Evolutionary conservation across 2,797 vertebrate genomes (phyloP).

Genomic region (Meda fulgida): DNA sequence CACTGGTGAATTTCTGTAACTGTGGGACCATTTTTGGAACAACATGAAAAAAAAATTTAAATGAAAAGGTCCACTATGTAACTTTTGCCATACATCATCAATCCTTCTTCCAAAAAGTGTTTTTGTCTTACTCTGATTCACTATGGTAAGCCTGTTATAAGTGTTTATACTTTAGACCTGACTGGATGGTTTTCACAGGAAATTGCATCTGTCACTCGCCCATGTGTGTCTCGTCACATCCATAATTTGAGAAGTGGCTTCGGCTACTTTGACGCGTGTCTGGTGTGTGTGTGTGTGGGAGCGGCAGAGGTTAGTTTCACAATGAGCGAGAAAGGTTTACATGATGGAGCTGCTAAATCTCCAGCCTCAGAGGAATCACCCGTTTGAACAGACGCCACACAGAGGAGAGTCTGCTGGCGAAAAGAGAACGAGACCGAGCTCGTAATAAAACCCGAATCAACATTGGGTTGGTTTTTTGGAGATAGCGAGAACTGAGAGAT

Average conservation of each 20-base stretch:
- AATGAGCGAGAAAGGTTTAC: too few relatives aligned
- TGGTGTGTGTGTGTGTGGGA: too few relatives aligned
- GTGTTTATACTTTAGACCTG: neutral
- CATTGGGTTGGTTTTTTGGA: too few relatives aligned
- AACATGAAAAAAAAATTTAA: neutral
- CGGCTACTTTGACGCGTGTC: too few relatives aligned
- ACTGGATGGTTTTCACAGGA: neutral
- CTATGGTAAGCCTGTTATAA: neutral
- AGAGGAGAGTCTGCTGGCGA: too few relatives aligned
- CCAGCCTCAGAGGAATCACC: too few relatives aligned
- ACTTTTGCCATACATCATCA: neutral
- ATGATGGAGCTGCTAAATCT: too few relatives aligned
- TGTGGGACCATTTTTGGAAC: neutral
- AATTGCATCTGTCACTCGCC: neutral
- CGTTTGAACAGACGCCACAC: too few relatives aligned
- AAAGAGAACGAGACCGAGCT: too few relatives aligned
- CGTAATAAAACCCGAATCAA: too few relatives aligned
- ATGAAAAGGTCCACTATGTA: neutral
- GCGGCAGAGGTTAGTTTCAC: too few relatives aligned
- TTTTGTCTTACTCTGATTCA: neutral
- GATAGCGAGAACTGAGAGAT: too few relatives aligned
- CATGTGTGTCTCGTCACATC: neutral
- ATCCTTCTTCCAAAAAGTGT: neutral
- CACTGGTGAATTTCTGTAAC: conserved; percentile 84
- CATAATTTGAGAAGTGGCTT: neutral